Conservation (phyloP, 2,888 invertebrate species). For the Tetragnatha montana region DNA sequence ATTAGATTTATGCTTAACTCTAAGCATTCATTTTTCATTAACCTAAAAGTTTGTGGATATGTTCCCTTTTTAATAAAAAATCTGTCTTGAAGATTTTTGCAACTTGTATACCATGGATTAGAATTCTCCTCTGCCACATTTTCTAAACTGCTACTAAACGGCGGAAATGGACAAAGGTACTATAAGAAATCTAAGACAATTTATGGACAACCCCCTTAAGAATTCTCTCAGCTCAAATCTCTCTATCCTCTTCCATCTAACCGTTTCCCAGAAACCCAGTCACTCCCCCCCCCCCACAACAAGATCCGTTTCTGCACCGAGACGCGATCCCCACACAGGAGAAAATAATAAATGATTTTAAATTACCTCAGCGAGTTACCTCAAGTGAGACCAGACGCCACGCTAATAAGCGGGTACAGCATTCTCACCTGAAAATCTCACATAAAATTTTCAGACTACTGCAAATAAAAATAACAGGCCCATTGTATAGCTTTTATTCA, state of each 20-base stretch:
- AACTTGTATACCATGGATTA: too few relatives aligned
- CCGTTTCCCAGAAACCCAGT: neutral
- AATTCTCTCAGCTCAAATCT: neutral
- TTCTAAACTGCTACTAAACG: too few relatives aligned
- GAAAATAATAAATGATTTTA: neutral
- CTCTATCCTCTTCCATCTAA: neutral
- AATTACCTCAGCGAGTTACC: neutral
- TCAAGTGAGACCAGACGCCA: neutral
- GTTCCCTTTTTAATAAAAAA: too few relatives aligned
- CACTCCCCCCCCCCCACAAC: neutral
- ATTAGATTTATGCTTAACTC: too few relatives aligned
- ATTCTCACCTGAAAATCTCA: neutral
- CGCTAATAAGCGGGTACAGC: neutral
- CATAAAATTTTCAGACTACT: constrained; percentile 30
- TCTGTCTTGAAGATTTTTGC: too few relatives aligned
- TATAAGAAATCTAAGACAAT: too few relatives aligned
- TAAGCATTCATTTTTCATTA: too few relatives aligned
- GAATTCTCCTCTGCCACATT: too few relatives aligned
- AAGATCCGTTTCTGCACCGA: neutral
- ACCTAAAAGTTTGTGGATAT: too few relatives aligned
- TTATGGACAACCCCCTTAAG: neutral
- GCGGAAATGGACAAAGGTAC: too few relatives aligned
- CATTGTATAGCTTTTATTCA: constrained; percentile 30
- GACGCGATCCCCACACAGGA: too few relatives aligned
- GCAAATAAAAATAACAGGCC: constrained; percentile 21